phyloP scores from a whole-genome alignment of 2,797 vertebrate species.

The Distichodus sexfasciatus region DNA sequence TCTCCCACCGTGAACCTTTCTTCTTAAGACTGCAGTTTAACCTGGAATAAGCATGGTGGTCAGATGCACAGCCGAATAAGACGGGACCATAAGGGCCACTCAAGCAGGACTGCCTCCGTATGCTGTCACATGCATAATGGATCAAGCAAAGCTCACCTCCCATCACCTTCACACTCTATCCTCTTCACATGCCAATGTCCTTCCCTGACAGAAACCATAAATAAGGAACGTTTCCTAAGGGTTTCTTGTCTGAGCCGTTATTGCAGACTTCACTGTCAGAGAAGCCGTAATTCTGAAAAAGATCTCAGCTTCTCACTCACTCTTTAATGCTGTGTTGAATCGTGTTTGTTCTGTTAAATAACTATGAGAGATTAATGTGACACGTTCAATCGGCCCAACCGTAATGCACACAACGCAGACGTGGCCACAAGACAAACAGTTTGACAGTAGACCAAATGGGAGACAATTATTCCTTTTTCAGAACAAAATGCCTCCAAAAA shows the following conservation, averaged over 20 bases:
- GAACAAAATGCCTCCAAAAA: conserved; percentile 35
- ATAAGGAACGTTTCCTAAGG: neutral
- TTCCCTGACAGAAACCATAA: too few relatives aligned
- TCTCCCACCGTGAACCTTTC: too few relatives aligned
- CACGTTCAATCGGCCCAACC: neutral
- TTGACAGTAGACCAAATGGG: conserved; percentile 34
- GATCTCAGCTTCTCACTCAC: neutral
- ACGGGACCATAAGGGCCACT: too few relatives aligned
- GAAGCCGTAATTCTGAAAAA: conserved; percentile 14
- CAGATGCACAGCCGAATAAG: too few relatives aligned
- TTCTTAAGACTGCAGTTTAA: too few relatives aligned
- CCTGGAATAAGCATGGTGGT: too few relatives aligned
- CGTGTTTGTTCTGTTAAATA: neutral
- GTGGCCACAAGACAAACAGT: neutral
- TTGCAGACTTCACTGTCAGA: conserved; percentile 7
- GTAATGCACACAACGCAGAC: neutral
- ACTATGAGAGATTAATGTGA: conserved; percentile 1
- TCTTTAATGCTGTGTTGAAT: conserved; percentile 5
- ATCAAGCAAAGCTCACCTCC: neutral
- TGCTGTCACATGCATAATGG: neutral
- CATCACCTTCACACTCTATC: too few relatives aligned
- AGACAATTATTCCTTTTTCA: conserved; percentile 39
- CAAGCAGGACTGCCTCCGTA: too few relatives aligned
- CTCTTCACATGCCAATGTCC: conserved; percentile 1
- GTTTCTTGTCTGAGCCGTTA: neutral